Percentiles rank a stretch among this genome's conserved stretches.
Conservation (phyloP, 2,797 vertebrate genomes). For the Cebuella pygmaea region DNA sequence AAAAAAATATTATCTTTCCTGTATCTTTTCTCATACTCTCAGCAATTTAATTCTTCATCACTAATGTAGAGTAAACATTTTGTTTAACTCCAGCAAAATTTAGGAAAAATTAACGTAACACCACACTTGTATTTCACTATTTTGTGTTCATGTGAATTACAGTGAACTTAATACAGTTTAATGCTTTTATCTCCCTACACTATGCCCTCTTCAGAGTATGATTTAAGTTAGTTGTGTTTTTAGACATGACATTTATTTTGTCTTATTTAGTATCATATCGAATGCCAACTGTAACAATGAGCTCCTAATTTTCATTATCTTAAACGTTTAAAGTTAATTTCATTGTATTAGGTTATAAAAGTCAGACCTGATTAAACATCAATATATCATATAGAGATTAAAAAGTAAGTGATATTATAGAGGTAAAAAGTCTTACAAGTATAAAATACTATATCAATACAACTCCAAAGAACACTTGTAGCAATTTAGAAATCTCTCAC, state of each 20-base stretch:
- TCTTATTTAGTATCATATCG: not conserved
- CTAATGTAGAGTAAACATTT: conserved; percentile 1
- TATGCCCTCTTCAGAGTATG: not conserved
- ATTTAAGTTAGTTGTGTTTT: not conserved
- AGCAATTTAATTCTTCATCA: not conserved
- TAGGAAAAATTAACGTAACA: not conserved
- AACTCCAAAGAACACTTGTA: not conserved
- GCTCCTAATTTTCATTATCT: not conserved
- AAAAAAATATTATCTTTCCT: not conserved
- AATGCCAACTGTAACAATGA: not conserved
- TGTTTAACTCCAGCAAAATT: not conserved
- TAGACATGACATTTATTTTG: not conserved
- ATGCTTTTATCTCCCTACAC: not conserved
- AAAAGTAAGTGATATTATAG: not conserved
- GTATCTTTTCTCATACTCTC: not conserved
- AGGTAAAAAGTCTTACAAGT: not conserved
- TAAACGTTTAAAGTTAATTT: conserved; percentile 41
- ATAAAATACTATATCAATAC: not conserved
- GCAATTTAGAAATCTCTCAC: not conserved
- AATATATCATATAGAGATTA: not conserved
- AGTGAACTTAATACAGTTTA: not conserved
- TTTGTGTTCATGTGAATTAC: not conserved
- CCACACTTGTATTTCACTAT: not conserved
- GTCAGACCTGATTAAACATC: not conserved
- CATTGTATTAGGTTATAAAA: not conserved